These are phyloP conservation scores for Sceloporus undulatus DNA, from an alignment of 2,113 vertebrate species.

Conservation along the genomic window DNA sequence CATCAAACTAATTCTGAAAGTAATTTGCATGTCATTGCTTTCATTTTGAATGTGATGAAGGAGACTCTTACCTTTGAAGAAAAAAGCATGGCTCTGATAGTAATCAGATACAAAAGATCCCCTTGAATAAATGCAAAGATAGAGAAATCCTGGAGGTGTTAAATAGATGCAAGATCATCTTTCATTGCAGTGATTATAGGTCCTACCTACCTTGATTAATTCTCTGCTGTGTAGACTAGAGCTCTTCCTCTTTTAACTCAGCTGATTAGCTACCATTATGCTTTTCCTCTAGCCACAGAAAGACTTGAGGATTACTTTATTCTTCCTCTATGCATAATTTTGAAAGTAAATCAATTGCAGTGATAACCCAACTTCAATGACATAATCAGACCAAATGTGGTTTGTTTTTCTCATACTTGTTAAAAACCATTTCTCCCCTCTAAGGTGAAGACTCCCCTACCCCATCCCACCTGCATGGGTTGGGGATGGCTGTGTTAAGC, in stretches of 20 bases:
- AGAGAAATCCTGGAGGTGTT: not conserved
- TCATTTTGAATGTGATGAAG: not conserved
- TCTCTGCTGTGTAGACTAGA: not conserved
- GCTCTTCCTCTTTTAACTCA: constrained; percentile 13
- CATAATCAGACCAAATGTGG: not conserved
- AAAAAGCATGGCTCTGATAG: not conserved
- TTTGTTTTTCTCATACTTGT: not conserved
- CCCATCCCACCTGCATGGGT: too few relatives aligned
- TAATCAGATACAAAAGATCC: not conserved
- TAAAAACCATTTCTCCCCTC: not conserved
- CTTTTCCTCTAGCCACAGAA: not conserved
- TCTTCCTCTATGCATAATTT: constrained; percentile 8
- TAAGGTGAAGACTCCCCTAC: not conserved
- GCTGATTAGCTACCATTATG: constrained; percentile 15
- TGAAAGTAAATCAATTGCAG: constrained; percentile 1
- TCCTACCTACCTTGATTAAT: not conserved
- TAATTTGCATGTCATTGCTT: not conserved
- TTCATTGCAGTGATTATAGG: not conserved
- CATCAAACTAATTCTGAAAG: not conserved
- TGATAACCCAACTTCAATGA: not conserved
- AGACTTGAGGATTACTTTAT: not conserved
- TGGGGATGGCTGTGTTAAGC: not conserved
- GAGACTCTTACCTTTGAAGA: not conserved
- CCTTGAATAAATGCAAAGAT: not conserved
- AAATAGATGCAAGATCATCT: not conserved